These are phyloP conservation scores for Agrochola lota DNA, from an alignment of 2,888 invertebrate genomes.

Conservation along the genomic window DNA sequence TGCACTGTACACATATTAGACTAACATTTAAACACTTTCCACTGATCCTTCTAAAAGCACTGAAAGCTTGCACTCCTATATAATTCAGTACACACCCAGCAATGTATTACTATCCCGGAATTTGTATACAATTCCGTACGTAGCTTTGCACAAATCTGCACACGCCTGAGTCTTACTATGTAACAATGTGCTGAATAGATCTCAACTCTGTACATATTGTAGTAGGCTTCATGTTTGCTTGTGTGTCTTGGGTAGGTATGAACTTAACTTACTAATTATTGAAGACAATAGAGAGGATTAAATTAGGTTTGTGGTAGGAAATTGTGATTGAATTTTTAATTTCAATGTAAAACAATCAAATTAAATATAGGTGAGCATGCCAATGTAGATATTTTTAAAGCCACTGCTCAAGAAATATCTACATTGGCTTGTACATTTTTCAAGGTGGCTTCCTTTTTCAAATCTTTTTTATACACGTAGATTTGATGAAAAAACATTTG, in stretches of 20 bases:
- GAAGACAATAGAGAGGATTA: neutral
- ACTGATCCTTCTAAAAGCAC: conserved; percentile 30
- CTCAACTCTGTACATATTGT: conserved; percentile 25
- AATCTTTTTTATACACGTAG: neutral
- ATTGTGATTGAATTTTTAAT: neutral
- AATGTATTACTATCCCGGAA: conserved; percentile 23
- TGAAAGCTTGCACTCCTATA: conserved; percentile 12
- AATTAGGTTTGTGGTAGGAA: neutral
- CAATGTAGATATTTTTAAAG: too few relatives aligned
- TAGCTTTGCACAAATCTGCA: conserved; percentile 53
- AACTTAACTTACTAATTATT: conserved; percentile 12
- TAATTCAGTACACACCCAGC: conserved; percentile 23
- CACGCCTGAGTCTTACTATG: neutral
- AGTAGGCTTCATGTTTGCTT: conserved; percentile 35
- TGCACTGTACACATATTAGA: neutral
- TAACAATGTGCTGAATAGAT: conserved; percentile 22
- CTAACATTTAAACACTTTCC: conserved; percentile 11
- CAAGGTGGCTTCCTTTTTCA: neutral
- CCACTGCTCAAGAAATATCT: neutral
- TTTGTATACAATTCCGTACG: conserved; percentile 30
- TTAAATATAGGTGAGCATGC: neutral
- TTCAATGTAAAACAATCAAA: neutral
- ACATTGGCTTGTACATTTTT: neutral
- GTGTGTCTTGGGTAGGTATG: conserved; percentile 1
- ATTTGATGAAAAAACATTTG: neutral